Base-by-base conservation (phyloP, 2,888 invertebrate genomes). In the Lochmaea capreae region DNA sequence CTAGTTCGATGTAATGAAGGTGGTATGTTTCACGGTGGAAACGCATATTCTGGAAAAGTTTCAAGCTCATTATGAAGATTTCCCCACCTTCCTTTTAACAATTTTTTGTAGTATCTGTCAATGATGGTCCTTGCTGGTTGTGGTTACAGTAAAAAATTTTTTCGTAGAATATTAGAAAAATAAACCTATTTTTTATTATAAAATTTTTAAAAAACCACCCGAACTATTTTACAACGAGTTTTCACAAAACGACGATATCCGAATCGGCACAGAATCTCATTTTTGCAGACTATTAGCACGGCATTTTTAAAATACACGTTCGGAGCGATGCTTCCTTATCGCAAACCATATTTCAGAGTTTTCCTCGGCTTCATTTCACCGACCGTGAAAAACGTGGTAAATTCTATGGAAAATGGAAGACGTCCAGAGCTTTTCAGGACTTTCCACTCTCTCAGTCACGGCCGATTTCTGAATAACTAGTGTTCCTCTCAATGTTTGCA, bases 401-500 rank as follows among this genome's bases (percentile, higher is more conserved):
- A 43, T 62, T 57, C 57, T 46, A 59, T 68, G 61, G 76, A 69
- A 49, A 75, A 68, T 67, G 61, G 71, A 72, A 72, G 72, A 74
- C 74, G 67, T 77, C 71, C 72, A 69, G 71, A 74, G 73, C 75
- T 71, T 63, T 70, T 63, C 63, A 57, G 42, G 63, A 70, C 70
- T 70, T 68, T 75, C 72, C 71, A 65, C 71, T 71, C 77, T 73
- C 63, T 63, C 69, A 77, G 79, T 78, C 77, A 76, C 77, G 77
- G 75, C 78, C 79, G 78, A 77, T 73, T 77, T 76, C 76, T 75
- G 78, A 74, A 79, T 75, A 75, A 77, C 75, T 77, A 76, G 76
- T 78, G 78, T 77, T 76, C 77, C 72, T 72, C 76, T 73, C 77
- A 76, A 72, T 77, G 77, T 78, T 78, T 78, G 79, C 78, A 79